Base-by-base conservation (phyloP, 2,113 vertebrate species). In the Poicephalus gulielmi region DNA sequence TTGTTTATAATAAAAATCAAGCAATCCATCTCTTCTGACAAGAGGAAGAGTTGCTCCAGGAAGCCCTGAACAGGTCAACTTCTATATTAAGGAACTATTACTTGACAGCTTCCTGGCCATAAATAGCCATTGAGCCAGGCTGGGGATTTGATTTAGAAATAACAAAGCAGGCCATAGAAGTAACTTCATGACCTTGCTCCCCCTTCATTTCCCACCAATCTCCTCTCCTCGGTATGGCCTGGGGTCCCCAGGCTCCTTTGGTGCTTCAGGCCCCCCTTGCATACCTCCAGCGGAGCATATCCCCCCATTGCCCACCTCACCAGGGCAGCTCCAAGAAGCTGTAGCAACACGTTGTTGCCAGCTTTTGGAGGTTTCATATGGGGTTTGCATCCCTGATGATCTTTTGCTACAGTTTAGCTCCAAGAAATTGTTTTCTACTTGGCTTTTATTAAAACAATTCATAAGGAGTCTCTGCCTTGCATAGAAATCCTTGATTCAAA, bases 1-100 rank as follows among this genome's bases (percentile, higher is more conserved):
- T 87, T 97, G 97, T 93, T 96, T 92, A 92, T 74, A 96, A 93
- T 83, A 52, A 95, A 97, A 57, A 87, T 86, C 39, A 35, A 97
- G 79, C 0, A 8, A 92, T 86, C 83, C 78, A 67, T 57, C 93
- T 96, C 95, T 74, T 24, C 78, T 94, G 95, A 95, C 46, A 55
- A 94, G 88, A 95, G 96, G 96, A 98, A 97, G 90, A 95, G 87
- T 88, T 71, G 86, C 84, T 80, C 59, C 95, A 95, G 98, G 97
- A 98, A 97, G 92, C 70, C 73, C 83, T 92, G 91, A 87, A 92
- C 96, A 94, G 83, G 59, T 95, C 89, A 93, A 76, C 28, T 75
- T 96, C 98, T 97, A 92, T 97, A 96, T 96, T 93, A 95, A 97
- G 95, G 92, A 86, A 60, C 94, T 86, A 92, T 97, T 90, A 93